Evolutionary conservation across 2,113 vertebrate genomes (phyloP), one percentile per base, ranked within the genome.

Genomic region (Colossoma macropomum): DNA sequence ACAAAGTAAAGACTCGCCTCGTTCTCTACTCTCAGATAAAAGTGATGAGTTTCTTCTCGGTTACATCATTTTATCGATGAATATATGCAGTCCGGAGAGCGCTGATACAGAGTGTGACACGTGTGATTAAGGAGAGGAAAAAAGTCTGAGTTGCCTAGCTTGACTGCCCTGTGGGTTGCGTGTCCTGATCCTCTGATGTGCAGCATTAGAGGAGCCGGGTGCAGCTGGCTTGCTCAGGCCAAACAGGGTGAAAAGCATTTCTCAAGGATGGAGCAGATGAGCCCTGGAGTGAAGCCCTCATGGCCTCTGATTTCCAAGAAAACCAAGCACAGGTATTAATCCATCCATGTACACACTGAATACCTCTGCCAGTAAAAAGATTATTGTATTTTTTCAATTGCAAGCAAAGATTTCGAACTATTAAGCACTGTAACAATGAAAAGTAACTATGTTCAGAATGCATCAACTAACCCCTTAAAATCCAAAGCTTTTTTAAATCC

Each of bases 151-250:
- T 84, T 84, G 87, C 87, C 85, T 66, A 84, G 81, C 82, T 4
- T 91, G 90, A 92, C 89, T 85, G 92, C 90, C 92, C 23, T 85
- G 74, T 76, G 86, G 90, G 12, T 77, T 76, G 83, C 74, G 52
- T 72, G 90, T 89, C 91, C 89, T 72, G 80, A 93, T 89, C 87
- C 75, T 50, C 84, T 32, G 48, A 87, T 82, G 45, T 86, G 81
- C 87, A 82, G 88, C 81, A 83, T 90, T 84, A 85, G 83, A 81
- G 11, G 32, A 80, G 56, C 60, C 13, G 19, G 73, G 70, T 83
- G 83, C 87, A 89, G 89, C 91, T 87, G 89, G 88, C 87, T 23
- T 28, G 68, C 83, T 85, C 76, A 77, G 71, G 79, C 82, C 85
- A 71, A 84, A 65, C 79, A 4, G 80, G 87, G 77, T 72, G 86